Base-by-base conservation (phyloP, 2,113 vertebrate species). In the Spilogale gracilis region DNA sequence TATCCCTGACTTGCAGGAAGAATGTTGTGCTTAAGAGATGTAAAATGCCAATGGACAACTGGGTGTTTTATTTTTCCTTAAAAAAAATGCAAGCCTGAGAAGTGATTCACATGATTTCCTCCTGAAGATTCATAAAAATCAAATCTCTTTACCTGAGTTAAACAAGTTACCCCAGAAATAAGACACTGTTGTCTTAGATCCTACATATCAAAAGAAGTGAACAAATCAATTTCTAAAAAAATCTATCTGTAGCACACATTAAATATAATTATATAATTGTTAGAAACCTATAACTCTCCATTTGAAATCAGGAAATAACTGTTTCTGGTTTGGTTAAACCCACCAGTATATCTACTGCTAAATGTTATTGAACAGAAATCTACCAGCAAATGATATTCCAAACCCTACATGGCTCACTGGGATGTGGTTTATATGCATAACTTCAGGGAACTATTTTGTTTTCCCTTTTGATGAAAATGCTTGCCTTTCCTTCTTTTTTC, bases 291-390 rank as follows among this genome's bases (percentile, higher is more conserved):
- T n/a, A 96, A n/a, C 27, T 71, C 30, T 56, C 45, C 96, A 81
- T 93, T 87, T 14, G 25, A 98, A 87, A 25, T 71, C 92, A 92
- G 85, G n/a, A 97, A 88, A 88, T 61, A 58, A 79, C 54, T 79
- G 20, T 61, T 93, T 95, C 52, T 32, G 81, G 18, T 88, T 91
- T 91, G 32, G 48, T 61, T 67, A 84, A 79, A 86, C 10, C 12
- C 16, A 89, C 69, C 30, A 50, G n/a, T 14, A 11, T 43, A 87
- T 74, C 30, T 48, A 76, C 25, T 54, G 32, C 38, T 87, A 91
- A 94, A 86, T 73, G 50, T 25, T 80, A 74, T 52, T 71, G 76
- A 58, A 83, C 21, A 79, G 86, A 96, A 96, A 71, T 12, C 21
- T 78, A 80, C 27, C 65, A 67, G 69, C 23, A 85, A 90, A 52